Percentiles rank a stretch among this genome's conserved stretches.
Evolutionary conservation across 2,797 vertebrate genomes (phyloP).

Genomic region (Sternotherus odoratus): DNA sequence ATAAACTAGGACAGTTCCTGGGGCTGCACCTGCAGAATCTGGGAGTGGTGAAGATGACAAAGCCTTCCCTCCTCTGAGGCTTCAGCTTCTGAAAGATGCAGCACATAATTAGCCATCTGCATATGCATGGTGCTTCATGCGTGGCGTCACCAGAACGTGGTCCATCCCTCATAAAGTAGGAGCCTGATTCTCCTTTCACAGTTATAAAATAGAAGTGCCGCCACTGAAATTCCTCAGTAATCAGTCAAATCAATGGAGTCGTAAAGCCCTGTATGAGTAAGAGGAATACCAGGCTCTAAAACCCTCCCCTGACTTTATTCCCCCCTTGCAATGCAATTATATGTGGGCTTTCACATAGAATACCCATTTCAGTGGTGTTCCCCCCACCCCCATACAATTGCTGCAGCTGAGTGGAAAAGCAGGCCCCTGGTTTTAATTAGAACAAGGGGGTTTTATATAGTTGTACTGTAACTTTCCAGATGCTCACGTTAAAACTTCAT

Average conservation of each 20-base stretch:
- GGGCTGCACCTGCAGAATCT: neutral
- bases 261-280: neutral
- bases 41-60: neutral
- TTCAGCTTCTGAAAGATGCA: neutral
- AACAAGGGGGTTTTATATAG: neutral
- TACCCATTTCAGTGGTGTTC: neutral
- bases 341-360: neutral
- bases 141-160: neutral
- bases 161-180: neutral
- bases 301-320: neutral
- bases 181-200: slow-evolving; percentile 1
- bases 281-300: neutral
- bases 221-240: slow-evolving; percentile 17
- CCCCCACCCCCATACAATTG: neutral
- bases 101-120: neutral
- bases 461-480: neutral
- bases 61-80: neutral
- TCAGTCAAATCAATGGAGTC: neutral
- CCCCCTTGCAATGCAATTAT: neutral
- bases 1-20: neutral
- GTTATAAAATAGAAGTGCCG: neutral
- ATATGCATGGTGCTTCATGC: neutral
- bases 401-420: neutral
- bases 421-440: neutral
- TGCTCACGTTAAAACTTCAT: neutral